Evolutionary conservation across 2,113 vertebrate genomes (phyloP).

Genomic region (Hylia prasina): DNA sequence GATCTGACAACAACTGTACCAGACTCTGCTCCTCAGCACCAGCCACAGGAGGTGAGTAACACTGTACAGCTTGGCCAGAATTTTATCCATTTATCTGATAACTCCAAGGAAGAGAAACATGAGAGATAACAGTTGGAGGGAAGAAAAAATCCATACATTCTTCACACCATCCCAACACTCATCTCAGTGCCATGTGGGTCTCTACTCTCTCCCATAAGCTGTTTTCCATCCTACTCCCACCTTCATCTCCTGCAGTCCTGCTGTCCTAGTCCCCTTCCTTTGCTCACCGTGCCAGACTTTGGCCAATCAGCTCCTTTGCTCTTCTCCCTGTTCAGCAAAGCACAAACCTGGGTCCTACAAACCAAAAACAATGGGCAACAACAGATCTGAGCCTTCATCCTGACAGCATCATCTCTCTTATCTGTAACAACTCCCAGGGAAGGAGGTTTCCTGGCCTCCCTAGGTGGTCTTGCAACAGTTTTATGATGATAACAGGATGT

Average conservation of each 20-base stretch:
- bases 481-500: slow-evolving; percentile 12
- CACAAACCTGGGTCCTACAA: not conserved
- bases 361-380: not conserved
- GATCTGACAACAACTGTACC: not conserved
- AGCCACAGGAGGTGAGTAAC: not conserved
- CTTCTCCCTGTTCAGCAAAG: not conserved
- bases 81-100: not conserved
- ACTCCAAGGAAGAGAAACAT: not conserved
- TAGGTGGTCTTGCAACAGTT: slow-evolving; percentile 42
- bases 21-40: not conserved
- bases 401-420: not conserved
- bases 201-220: not conserved
- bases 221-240: not conserved
- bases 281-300: not conserved
- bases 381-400: not conserved
- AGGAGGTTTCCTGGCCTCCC: not conserved
- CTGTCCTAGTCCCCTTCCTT: not conserved
- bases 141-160: not conserved
- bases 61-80: not conserved
- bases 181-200: rapidly evolving
- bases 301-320: not conserved
- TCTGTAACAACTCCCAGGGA: not conserved
- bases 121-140: rapidly evolving
- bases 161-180: not conserved
- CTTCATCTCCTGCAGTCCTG: not conserved